These are phyloP conservation scores for Lasiurus borealis DNA, from an alignment of 2,113 vertebrate genomes.

Conservation along the genomic window DNA sequence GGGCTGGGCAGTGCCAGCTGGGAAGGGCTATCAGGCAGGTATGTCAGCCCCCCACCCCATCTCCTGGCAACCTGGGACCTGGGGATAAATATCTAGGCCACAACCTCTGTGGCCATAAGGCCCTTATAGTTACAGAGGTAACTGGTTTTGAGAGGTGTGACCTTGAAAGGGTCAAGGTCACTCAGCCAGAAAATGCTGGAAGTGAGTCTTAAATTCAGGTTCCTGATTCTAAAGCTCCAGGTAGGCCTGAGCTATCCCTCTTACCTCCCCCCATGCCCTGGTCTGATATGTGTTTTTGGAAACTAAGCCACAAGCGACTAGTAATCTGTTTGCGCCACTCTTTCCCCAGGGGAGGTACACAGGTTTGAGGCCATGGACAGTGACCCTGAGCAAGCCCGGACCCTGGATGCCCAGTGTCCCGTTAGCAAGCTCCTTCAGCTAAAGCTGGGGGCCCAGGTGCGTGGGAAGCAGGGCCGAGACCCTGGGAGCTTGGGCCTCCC, in stretches of 20 bases:
- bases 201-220: neutral
- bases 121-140: neutral
- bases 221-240: neutral
- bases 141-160: neutral
- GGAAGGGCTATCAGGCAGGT: neutral
- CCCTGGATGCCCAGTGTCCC: slow-evolving; percentile 93
- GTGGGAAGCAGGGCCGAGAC: neutral
- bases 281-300: slow-evolving; percentile 32
- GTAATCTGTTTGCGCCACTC: neutral
- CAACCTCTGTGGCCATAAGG: neutral
- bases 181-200: neutral
- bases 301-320: neutral
- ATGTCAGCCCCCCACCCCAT: neutral
- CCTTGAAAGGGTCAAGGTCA: neutral
- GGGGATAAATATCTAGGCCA: too few species aligned
- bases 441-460: slow-evolving; percentile 96
- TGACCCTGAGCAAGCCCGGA: slow-evolving; percentile 89
- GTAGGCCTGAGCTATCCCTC: neutral
- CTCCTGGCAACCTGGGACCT: neutral
- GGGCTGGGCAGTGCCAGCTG: neutral
- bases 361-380: slow-evolving; percentile 95
- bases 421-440: slow-evolving; percentile 92
- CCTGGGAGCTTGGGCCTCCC: neutral
- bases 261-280: neutral
- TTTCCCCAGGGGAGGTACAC: slow-evolving; percentile 87